These are phyloP conservation scores for Ptychobarbus kaznakovi DNA, from an alignment of 2,797 vertebrate genomes.

Conservation along the genomic window DNA sequence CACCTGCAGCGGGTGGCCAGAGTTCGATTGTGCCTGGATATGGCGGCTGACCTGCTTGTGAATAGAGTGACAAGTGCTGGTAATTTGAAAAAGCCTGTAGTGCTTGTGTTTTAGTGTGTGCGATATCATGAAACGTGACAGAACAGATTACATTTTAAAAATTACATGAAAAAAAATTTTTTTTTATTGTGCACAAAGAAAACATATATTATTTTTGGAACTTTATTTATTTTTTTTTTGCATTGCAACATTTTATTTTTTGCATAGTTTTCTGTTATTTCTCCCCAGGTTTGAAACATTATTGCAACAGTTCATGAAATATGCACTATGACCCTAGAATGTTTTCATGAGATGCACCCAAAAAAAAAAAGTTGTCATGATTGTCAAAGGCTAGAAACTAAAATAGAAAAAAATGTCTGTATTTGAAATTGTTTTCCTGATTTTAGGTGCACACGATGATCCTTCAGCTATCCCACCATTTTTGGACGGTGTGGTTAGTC, in stretches of 20 bases:
- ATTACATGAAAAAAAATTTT: not conserved
- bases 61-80: slow-evolving; percentile 64
- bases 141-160: not conserved
- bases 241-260: too few species aligned
- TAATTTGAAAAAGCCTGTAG: slow-evolving; percentile 40
- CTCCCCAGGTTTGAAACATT: not conserved
- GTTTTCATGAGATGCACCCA: too few species aligned
- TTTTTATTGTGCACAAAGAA: not conserved
- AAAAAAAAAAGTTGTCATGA: not conserved
- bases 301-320: not conserved
- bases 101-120: not conserved
- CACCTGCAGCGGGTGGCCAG: slow-evolving; percentile 86
- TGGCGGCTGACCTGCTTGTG: slow-evolving; percentile 77
- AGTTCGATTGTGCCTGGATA: slow-evolving; percentile 84
- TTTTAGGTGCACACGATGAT: slow-evolving; percentile 55
- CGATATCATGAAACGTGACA: not conserved
- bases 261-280: not conserved
- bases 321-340: not conserved
- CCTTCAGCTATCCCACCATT: slow-evolving; percentile 59
- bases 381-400: not conserved
- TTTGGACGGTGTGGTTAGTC: slow-evolving; percentile 68
- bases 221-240: too few species aligned
- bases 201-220: not conserved
- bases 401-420: not conserved
- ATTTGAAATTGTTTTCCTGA: slow-evolving; percentile 4